phyloP scores from a whole-genome alignment of 2,888 invertebrate genomes.

The Trilocha varians region DNA sequence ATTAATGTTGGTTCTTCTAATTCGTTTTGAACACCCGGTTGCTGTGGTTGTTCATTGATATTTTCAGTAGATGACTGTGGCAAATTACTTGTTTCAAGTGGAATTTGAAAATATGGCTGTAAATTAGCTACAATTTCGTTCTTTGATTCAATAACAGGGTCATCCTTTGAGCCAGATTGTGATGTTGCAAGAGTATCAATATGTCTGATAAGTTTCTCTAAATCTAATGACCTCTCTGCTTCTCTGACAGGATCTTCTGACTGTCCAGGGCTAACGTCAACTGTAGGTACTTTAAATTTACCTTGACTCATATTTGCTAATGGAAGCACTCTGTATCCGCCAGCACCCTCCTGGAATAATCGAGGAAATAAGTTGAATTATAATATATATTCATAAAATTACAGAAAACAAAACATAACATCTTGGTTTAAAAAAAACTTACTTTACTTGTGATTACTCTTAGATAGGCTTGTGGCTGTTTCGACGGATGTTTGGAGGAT shows the following conservation, averaged over 20 bases:
- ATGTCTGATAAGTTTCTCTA: conserved; percentile 50
- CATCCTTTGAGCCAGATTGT: neutral
- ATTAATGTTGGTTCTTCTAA: neutral
- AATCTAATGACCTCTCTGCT: conserved; percentile 53
- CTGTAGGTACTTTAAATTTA: conserved; percentile 28
- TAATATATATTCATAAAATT: no score
- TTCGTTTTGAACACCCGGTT: neutral
- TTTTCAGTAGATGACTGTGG: neutral
- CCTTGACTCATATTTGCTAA: conserved; percentile 36
- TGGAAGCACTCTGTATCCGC: conserved; percentile 44
- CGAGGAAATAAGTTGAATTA: neutral
- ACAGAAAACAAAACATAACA: no score
- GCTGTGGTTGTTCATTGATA: neutral
- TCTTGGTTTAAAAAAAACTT: conserved; percentile 1
- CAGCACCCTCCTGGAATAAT: conserved; percentile 46
- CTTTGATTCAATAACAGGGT: conserved; percentile 5
- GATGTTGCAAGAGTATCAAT: conserved; percentile 3
- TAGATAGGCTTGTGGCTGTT: conserved; percentile 52
- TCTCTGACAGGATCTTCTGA: conserved; percentile 46
- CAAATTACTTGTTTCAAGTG: neutral
- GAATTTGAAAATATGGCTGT: neutral
- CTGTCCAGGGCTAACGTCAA: conserved; percentile 23
- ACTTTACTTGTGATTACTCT: conserved; percentile 50
- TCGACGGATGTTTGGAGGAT: conserved; percentile 49
- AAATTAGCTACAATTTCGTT: neutral